Base-by-base conservation (phyloP, 2,888 invertebrate genomes). In the Kuschelorhynchus macadamiae region DNA sequence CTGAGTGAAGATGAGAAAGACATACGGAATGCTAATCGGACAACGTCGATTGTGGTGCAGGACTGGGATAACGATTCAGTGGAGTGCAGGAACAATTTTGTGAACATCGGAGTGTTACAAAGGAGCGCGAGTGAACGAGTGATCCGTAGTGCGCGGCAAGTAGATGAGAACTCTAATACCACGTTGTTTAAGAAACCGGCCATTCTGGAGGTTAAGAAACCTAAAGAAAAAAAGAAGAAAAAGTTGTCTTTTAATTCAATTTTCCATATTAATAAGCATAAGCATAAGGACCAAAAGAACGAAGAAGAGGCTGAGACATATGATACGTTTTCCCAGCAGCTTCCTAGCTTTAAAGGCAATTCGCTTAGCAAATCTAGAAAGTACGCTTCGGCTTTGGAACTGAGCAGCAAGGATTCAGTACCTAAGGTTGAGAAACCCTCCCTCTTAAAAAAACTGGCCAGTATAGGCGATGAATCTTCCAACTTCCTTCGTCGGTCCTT, bases 401-500 rank as follows among this genome's bases (percentile, higher is more conserved):
- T 81, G 11, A 76, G 71, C 65, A 71, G 74, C 25, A 55, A 72
- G 44, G 59, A 61, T 12, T 36, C 50, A 0, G 30, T 52, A 56
- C 56, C 66, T 0, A 57, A 59, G 30, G 5, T 49, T 8, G 42
- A 49, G n/a, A 61, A 69, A 57, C 61, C 78, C 0, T 82, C 82
- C 2, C 79, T 83, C 41, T 75, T 83, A 5, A 80, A 80, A 72
- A 81, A 80, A 69, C 72, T 80, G 8, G 72, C 80, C 3, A 73
- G 76, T 52, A 75, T 82, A 9, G 74, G 78, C 5, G 79, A 81
- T 39, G 81, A 81, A 11, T 79, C 81, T 0, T 77, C 79, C 5
- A 77, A 71, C 25, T 77, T 80, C 20, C 72, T 84, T 9, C 80
- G 78, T 62, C 73, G 84, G 12, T 82, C 82, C 20, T 72, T 83